These are phyloP conservation scores for Liposcelis brunnea DNA, from an alignment of 2,888 invertebrate species.

Conservation along the genomic window DNA sequence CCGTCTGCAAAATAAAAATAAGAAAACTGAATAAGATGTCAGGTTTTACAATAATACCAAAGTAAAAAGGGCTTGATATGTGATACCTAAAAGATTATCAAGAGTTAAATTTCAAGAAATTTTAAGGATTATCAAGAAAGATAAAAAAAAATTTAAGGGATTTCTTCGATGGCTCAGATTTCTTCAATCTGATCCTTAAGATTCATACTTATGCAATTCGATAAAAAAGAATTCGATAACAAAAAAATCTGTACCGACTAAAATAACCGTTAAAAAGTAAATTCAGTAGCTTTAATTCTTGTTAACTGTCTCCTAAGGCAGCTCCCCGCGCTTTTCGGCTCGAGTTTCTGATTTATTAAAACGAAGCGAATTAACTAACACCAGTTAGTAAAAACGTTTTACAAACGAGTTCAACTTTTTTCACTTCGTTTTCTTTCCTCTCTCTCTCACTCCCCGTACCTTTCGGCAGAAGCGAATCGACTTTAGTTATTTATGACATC, in stretches of 20 bases:
- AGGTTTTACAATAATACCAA: background rate
- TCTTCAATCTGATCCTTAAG: no score
- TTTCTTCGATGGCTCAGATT: no score
- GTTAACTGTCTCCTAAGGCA: constrained; percentile 2
- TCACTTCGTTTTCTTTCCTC: no score
- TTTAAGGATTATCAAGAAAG: background rate
- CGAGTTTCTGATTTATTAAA: constrained; percentile 6
- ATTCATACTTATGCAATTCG: no score
- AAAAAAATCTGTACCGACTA: background rate
- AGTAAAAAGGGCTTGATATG: constrained; percentile 10
- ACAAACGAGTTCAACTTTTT: no score
- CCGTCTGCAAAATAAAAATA: constrained; percentile 51
- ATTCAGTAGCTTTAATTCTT: constrained; percentile 5
- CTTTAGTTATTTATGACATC: no score
- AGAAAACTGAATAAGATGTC: constrained; percentile 7
- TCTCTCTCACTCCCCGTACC: no score
- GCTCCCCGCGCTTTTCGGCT: constrained; percentile 3
- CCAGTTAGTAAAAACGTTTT: background rate
- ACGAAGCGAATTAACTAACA: background rate
- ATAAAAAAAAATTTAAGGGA: no score
- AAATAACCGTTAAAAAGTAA: constrained; percentile 5
- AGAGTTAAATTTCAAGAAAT: constrained; percentile 4
- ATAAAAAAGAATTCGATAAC: background rate
- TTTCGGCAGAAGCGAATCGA: no score
- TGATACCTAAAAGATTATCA: constrained; percentile 7